A percentile compares a stretch with the other conserved stretches of the same genome.
Evolutionary conservation across 2,113 vertebrate genomes (phyloP).

Genomic region (Micromys minutus): DNA sequence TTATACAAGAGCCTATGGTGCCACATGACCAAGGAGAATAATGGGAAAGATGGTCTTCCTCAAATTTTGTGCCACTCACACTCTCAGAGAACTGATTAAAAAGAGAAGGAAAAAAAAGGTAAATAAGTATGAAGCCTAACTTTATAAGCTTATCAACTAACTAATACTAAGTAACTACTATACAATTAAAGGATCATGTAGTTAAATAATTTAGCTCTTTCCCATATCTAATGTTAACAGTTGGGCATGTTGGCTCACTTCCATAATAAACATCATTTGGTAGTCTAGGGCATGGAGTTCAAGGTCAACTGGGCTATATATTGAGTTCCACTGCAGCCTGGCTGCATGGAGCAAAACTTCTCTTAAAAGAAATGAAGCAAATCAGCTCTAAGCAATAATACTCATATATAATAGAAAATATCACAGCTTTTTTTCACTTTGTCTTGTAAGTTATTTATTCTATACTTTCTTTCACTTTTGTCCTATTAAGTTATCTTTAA

Average conservation of each 20-base stretch:
- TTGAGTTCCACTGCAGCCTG: neutral
- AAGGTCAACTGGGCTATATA: neutral
- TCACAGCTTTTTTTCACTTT: conserved; percentile 32
- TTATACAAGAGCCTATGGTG: conserved; percentile 92
- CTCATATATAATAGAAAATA: conserved; percentile 47
- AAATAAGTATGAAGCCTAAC: conserved; percentile 51
- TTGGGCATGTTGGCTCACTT: neutral
- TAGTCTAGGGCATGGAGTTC: neutral
- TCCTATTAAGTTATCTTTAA: neutral
- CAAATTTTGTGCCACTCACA: conserved; percentile 90
- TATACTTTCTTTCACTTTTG: neutral
- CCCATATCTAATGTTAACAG: neutral
- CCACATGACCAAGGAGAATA: conserved; percentile 98
- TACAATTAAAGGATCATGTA: conserved; percentile 24
- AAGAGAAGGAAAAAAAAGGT: conserved; percentile 39
- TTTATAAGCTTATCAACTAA: conserved; percentile 41
- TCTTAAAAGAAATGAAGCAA: neutral
- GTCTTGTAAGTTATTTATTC: conserved; percentile 6
- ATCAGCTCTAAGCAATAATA: conserved; percentile 27
- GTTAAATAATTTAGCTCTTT: conserved; percentile 19
- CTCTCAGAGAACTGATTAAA: conserved; percentile 89
- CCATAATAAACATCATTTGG: neutral
- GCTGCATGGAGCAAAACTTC: neutral
- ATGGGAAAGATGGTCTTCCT: conserved; percentile 92
- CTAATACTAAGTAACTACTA: conserved; percentile 45